A percentile compares a stretch with the other conserved stretches of the same genome.
phyloP scores from a whole-genome alignment of 35 echinoderm and acorn worm genomes.

The Stichopus chloronotus region DNA sequence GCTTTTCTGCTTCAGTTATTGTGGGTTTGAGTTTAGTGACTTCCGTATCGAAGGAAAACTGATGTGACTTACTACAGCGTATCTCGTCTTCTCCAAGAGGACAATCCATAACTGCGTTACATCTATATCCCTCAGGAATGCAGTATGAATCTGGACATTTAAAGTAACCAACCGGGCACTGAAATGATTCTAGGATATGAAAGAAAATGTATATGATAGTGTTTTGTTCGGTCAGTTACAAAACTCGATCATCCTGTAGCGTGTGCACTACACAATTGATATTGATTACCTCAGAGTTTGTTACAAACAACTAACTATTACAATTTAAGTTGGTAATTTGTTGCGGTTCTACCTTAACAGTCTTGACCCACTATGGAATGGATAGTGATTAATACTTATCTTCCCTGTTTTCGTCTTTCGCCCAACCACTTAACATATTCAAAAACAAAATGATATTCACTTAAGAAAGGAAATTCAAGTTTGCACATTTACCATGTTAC shows the following conservation, averaged over 20 bases:
- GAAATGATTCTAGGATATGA: constrained; percentile 49
- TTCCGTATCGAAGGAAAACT: too few species aligned
- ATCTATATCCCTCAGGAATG: constrained; percentile 65
- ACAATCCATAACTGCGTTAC: constrained; percentile 62
- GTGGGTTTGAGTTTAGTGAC: too few species aligned
- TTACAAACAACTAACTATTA: not conserved
- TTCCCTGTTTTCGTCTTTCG: too few species aligned
- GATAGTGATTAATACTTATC: too few species aligned
- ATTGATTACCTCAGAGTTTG: not conserved
- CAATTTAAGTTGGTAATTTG: not conserved
- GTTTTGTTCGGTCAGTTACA: not conserved
- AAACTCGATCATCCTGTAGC: not conserved
- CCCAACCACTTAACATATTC: too few species aligned
- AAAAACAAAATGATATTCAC: too few species aligned
- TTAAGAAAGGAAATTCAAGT: too few species aligned
- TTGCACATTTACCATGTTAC: too few species aligned
- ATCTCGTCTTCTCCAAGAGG: constrained; percentile 66
- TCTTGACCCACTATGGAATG: too few species aligned
- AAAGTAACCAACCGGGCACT: constrained; percentile 57
- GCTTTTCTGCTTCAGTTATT: too few species aligned
- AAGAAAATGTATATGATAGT: not conserved
- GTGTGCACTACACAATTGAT: not conserved
- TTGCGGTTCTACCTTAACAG: not conserved
- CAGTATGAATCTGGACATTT: constrained; percentile 84
- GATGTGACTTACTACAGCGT: constrained; percentile 56